Percentiles rank a stretch among this genome's conserved stretches.
phyloP scores from a whole-genome alignment of 2,797 vertebrate genomes.

The Smutsia gigantea region DNA sequence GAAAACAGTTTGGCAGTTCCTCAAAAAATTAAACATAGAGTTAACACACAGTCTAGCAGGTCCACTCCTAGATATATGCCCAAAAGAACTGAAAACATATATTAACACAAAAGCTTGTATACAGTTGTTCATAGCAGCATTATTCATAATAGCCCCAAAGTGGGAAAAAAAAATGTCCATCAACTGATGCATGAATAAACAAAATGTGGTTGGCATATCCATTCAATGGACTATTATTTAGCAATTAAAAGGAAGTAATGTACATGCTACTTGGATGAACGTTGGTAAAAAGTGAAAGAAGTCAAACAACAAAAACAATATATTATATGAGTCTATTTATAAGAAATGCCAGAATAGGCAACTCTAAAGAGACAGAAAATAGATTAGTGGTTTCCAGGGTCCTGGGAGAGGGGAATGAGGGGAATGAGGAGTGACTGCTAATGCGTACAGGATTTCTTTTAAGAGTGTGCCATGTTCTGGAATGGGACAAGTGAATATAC shows the following conservation, averaged over 20 bases:
- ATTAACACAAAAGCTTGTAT: not conserved
- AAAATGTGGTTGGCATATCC: not conserved
- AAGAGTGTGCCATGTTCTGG: not conserved
- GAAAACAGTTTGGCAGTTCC: not conserved
- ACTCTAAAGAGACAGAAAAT: not conserved
- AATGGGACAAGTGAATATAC: not conserved
- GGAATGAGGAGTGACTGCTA: not conserved
- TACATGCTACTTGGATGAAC: not conserved
- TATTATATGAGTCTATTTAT: not conserved
- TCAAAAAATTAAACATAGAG: not conserved
- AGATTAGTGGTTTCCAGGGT: not conserved
- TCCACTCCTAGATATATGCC: not conserved
- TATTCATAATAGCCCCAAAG: not conserved
- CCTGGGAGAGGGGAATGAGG: not conserved
- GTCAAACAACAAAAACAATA: not conserved
- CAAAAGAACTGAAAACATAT: slow-evolving; percentile 15
- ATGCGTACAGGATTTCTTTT: not conserved
- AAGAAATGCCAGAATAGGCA: not conserved
- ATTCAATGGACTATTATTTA: not conserved
- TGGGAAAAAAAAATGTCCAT: not conserved
- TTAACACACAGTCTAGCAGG: not conserved
- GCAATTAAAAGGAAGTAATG: not conserved
- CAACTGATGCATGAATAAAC: not conserved
- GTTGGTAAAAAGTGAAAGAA: slow-evolving; percentile 7
- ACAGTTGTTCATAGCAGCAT: not conserved